phyloP scores from a whole-genome alignment of 1,140 invertebrate species.

The Drosophila nigrodunni region DNA sequence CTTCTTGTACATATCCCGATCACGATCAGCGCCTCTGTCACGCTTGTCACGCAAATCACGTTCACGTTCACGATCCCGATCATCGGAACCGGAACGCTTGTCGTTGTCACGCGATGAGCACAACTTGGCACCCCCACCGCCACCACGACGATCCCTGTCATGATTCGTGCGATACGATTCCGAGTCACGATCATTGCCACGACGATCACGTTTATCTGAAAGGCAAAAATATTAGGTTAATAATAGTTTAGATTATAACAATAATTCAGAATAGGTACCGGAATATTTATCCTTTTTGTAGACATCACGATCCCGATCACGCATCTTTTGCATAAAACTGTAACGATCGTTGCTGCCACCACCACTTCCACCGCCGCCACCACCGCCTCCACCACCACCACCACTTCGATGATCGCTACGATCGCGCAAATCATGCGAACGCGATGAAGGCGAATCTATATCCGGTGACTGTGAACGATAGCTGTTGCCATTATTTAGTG shows the following conservation, averaged over 20 bases:
- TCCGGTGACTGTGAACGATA: constrained; percentile 90
- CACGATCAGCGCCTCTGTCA: constrained; percentile 88
- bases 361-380: constrained; percentile 85
- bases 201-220: constrained; percentile 90
- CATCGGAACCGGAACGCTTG: constrained; percentile 81
- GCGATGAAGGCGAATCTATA: constrained; percentile 87
- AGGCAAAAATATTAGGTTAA: background rate
- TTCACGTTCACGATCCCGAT: constrained; percentile 81
- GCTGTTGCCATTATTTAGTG: constrained; percentile 90
- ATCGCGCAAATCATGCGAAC: constrained; percentile 87
- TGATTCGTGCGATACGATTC: constrained; percentile 92
- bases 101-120: constrained; percentile 81
- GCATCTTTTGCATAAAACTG: constrained; percentile 91
- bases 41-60: constrained; percentile 82
- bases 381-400: constrained; percentile 48
- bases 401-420: constrained; percentile 85
- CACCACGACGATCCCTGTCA: constrained; percentile 88
- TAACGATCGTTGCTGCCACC: constrained; percentile 71
- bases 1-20: constrained; percentile 95
- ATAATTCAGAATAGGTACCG: constrained; percentile 85
- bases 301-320: constrained; percentile 95
- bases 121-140: constrained; percentile 67
- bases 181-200: constrained; percentile 88
- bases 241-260: background rate
- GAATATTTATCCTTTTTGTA: constrained; percentile 95